Base-by-base conservation (phyloP, 1,140 invertebrate genomes). In the Monomorium pharaonis region DNA sequence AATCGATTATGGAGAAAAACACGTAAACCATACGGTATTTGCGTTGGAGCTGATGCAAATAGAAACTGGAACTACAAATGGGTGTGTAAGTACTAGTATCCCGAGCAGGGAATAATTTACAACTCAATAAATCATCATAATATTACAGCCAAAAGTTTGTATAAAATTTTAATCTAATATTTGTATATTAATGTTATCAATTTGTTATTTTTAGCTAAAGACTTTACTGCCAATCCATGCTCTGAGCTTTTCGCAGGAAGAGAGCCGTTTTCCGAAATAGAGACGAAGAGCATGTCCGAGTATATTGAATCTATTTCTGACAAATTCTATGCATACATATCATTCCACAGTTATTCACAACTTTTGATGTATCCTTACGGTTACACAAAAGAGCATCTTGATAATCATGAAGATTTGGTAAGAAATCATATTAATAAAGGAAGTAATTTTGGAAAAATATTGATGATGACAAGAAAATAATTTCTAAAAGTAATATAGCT, bases 341-440 rank as follows among this genome's bases (percentile, higher is more conserved):
- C 96, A 0, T 96, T 98, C 77, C 98, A 98, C 91, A 97, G 97
- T 12, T 98, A 97, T 91, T 96, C 96, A 0, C 97, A 98, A 91
- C 95, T 97, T 91, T 94, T 97, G 62, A 94, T 98, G 24, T 95
- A 97, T 60, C 97, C 97, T 0, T 98, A 96, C 91, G 97, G 97
- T 18, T 96, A 97, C 89, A 96, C 96, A 0, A 89, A 84, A 1
- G 81, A 95, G 0, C 95, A 96, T 90, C 94, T 96, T 1, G 93
- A 95, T 0, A 97, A 97, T 88, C 96, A 97, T 87, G 92, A 95
- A 18, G 96, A 97, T 85, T 91, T 97, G 92, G 96, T 97, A 94
- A 95, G 94, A 33, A 44, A 12, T 42, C 4, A 14, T 67, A 21
- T 67, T n/a, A 7, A 37, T 67, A 42, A 51, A 67, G 21, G 7